Base-by-base conservation (phyloP, 2,888 invertebrate genomes). In the Patella pellucida region DNA sequence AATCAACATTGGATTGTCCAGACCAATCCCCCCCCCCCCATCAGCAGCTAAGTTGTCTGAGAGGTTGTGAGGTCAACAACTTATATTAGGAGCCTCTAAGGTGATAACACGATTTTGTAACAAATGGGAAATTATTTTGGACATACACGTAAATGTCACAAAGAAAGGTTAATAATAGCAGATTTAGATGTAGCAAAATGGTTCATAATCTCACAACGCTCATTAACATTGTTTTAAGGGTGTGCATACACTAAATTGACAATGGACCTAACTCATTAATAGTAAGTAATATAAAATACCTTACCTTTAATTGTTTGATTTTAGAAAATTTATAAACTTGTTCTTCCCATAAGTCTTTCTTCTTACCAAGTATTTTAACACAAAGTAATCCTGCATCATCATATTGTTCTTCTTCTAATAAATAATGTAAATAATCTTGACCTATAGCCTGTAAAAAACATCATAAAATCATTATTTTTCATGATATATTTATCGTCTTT, bases 301-400 rank as follows among this genome's bases (percentile, higher is more conserved):
- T 70, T 14, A 95, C 94, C 86, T 95, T 92, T 27, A 98, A 91
- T 86, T 97, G 96, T 82, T 95, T 94, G 14, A 95, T 94, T 84
- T 94, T 93, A 14, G 95, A 95, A 92, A 98, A 98, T 91, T 97
- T 96, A 78, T 95, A 94, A 67, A 97, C 95, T 91, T 97, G 96
- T 82, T 95, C 95, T 90, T 98, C 97, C 98, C 98, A 98, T 69
- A 96, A 92, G 51, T 93, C 92, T 91, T 95, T 96, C 89, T 96
- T 95, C 84, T 88, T 88, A 41, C 91, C 91, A 67, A 90, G 96
- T 84, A 97, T 95, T 84, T 95, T 94, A 50, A 95, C 93, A 88
- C 97, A 97, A 9, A 97, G 92, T 85, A 95, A 94, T 2, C 96
- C 97, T 3, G 98, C 98, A 80, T 95, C 94, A 72, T 96, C 95